These are phyloP conservation scores for Cephus nigrinus DNA, from an alignment of 2,888 invertebrate species.

Conservation along the genomic window DNA sequence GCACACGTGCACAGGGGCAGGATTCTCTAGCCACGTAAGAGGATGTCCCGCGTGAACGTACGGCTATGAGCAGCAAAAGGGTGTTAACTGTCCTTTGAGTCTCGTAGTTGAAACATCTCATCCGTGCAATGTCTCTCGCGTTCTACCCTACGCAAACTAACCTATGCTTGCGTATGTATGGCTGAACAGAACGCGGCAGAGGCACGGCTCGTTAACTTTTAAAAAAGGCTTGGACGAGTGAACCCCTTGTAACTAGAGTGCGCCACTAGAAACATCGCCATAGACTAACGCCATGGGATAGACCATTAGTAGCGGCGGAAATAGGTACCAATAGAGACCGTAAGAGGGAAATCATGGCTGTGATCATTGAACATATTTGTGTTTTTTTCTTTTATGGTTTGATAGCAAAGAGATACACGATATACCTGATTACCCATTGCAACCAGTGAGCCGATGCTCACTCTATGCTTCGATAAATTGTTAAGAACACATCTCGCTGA, in stretches of 20 bases:
- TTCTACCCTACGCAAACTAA: slow-evolving; percentile 13
- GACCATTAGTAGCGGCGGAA: background rate
- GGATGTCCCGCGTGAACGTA: background rate
- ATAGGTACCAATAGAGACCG: slow-evolving; percentile 10
- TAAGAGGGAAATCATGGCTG: background rate
- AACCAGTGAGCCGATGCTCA: slow-evolving; percentile 52
- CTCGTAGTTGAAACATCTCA: slow-evolving; percentile 51
- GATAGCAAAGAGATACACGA: slow-evolving; percentile 18
- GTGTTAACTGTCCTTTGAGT: slow-evolving; percentile 56
- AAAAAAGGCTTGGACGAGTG: slow-evolving; percentile 30
- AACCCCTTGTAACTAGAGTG: background rate
- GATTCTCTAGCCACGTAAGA: background rate
- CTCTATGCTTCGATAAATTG: slow-evolving; percentile 55
- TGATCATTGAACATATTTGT: slow-evolving; percentile 14
- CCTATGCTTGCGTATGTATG: slow-evolving; percentile 28
- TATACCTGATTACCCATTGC: slow-evolving; percentile 59
- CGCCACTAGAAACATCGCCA: background rate
- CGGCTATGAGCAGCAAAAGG: slow-evolving; percentile 28
- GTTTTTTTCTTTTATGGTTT: slow-evolving; percentile 6
- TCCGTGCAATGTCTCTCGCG: slow-evolving; percentile 52
- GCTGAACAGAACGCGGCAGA: slow-evolving; percentile 24
- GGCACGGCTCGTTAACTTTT: slow-evolving; percentile 33
- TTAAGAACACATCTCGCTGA: slow-evolving; percentile 55
- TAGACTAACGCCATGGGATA: background rate
- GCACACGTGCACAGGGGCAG: background rate